These are phyloP conservation scores for Gallinago stenura DNA, from an alignment of 2,797 vertebrate genomes.

Conservation along the genomic window DNA sequence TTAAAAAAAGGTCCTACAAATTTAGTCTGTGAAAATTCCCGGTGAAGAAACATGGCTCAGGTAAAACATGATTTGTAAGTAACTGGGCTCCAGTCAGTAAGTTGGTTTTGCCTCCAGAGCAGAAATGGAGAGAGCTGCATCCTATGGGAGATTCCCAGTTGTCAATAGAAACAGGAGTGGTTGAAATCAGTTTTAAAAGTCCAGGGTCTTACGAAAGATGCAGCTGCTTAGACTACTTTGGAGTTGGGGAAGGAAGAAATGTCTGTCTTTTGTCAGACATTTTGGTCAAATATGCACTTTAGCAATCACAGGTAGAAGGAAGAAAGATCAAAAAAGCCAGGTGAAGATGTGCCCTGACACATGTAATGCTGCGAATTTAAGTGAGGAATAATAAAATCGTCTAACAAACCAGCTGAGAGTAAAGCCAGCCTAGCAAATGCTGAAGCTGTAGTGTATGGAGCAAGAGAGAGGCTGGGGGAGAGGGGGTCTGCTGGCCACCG, in stretches of 20 bases:
- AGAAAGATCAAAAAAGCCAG: neutral
- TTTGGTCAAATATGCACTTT: neutral
- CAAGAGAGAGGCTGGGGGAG: neutral
- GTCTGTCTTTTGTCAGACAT: neutral
- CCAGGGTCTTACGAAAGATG: neutral
- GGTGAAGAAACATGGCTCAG: neutral
- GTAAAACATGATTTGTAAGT: neutral
- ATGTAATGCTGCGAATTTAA: neutral
- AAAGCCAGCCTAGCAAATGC: neutral
- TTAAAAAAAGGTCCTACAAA: neutral
- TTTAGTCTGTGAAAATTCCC: constrained; percentile 11
- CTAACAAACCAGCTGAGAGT: neutral
- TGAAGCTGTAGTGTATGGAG: accelerated
- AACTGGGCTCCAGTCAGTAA: neutral
- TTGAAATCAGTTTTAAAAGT: neutral
- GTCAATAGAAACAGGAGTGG: neutral
- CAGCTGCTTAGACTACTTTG: neutral
- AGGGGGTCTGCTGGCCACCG: accelerated
- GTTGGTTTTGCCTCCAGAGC: neutral
- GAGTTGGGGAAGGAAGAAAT: neutral
- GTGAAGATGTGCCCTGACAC: neutral
- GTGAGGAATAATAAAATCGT: neutral
- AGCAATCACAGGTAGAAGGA: neutral
- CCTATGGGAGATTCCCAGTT: neutral
- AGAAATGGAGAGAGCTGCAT: neutral